Percentiles rank a stretch among this genome's conserved stretches.
Conservation (phyloP, 2,888 invertebrate species). For the Petrophora chlorosata region DNA sequence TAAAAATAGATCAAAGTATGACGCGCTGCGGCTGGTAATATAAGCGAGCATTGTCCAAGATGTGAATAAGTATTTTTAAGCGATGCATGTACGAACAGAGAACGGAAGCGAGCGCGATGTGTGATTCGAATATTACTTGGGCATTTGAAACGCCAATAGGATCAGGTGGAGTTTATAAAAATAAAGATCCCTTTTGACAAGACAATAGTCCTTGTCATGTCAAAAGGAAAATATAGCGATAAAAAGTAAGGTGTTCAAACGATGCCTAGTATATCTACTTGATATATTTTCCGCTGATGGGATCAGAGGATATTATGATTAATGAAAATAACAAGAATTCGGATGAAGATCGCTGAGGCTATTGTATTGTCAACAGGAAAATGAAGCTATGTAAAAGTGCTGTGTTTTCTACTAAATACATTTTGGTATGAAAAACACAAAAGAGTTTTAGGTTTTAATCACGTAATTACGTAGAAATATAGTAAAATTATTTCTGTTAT, state of each 20-base stretch:
- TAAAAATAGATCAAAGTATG: conserved; percentile 56
- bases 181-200: conserved; percentile 20
- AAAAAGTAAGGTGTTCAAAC: not conserved
- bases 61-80: conserved; percentile 66
- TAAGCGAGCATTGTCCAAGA: conserved; percentile 47
- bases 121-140: conserved; percentile 67
- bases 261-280: no score
- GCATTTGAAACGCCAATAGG: conserved; percentile 39
- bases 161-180: conserved; percentile 35
- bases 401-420: no score
- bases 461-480: no score
- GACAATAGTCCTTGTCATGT: conserved; percentile 15
- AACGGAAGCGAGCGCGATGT: conserved; percentile 66
- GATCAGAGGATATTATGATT: no score
- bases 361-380: no score
- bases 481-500: conserved; percentile 6
- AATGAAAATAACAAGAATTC: no score
- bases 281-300: no score
- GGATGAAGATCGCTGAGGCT: no score
- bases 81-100: conserved; percentile 64
- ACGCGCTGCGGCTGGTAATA: conserved; percentile 39
- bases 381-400: no score
- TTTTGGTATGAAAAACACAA: no score
- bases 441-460: no score
- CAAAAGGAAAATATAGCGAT: not conserved